A percentile compares a stretch with the other conserved stretches of the same genome.
These are phyloP conservation scores for Ascidia mentula DNA, from an alignment of 23 tunicate species.

Conservation along the genomic window DNA sequence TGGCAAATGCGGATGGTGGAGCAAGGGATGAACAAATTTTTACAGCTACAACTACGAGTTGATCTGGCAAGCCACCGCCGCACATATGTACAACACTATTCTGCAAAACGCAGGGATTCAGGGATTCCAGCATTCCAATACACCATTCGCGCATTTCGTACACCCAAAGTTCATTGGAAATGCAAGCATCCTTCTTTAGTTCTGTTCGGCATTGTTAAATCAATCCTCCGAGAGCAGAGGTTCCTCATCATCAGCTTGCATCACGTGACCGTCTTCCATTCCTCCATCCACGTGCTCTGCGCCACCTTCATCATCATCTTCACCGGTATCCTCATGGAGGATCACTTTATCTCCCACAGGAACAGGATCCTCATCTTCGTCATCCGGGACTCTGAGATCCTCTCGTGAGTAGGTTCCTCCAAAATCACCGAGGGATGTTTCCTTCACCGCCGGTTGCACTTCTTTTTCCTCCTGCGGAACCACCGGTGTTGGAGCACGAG, in stretches of 20 bases:
- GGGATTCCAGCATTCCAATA: background rate
- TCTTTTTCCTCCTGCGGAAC: background rate
- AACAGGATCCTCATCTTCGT: background rate
- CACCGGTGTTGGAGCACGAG: background rate
- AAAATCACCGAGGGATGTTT: conserved; percentile 61
- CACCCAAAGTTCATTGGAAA: too few relatives aligned
- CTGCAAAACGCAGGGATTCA: background rate
- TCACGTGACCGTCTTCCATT: background rate
- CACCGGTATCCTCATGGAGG: background rate
- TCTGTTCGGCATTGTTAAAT: too few relatives aligned
- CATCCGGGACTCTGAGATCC: background rate
- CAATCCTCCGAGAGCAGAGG: conserved; percentile 16
- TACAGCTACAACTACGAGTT: too few relatives aligned
- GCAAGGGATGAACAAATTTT: too few relatives aligned
- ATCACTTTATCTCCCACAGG: conserved; percentile 1
- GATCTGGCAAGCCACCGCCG: too few relatives aligned
- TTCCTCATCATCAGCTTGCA: conserved; percentile 9
- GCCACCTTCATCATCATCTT: background rate
- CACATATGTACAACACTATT: too few relatives aligned
- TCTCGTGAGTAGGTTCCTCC: conserved; percentile 38
- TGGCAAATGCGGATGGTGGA: too few relatives aligned
- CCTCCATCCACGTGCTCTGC: background rate
- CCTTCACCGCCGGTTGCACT: conserved; percentile 21
- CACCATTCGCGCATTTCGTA: background rate
- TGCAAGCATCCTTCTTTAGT: background rate